Base-by-base conservation (phyloP, 2,888 invertebrate species). In the Diaphora mendica region DNA sequence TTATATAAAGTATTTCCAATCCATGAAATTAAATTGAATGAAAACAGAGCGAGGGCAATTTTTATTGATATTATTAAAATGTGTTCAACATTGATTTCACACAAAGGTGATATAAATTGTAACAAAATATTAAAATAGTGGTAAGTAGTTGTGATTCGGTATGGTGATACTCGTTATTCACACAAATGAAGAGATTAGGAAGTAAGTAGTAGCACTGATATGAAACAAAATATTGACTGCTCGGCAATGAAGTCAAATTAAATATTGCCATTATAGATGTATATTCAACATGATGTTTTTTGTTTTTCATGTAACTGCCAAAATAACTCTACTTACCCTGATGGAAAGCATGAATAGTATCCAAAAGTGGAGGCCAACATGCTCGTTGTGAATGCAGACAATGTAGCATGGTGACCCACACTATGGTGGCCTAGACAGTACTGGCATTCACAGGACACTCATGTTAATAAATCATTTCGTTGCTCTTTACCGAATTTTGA, bases 1-100 rank as follows among this genome's bases (percentile, higher is more conserved):
- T 4, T 5, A 69, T 35, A 35, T 35, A 35, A 35, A 35, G 3
- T 5, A 69, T 35, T 39, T 26, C n/a, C 20, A 23, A 33, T 20
- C 71, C 74, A 68, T 76, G 78, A 76, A 80, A 83, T 83, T 30
- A 44, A 74, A 78, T 77, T 70, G 55, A 51, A 51, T 48, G 13
- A 73, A 71, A 72, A 62, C 73, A 77, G 64, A 26, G 42, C 51
- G 8, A 26, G n/a, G 23, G 59, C 62, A 69, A 70, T 65, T 64
- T 51, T 8, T 71, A 7, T 26, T 26, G 70, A 74, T 64, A 13
- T 4, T 64, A 26, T n/a, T 59, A 20, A 20, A 42, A 55, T 39
- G 62, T 74, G 74, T 72, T 64, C 44, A 71, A 42, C 72, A 76
- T 78, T 68, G 75, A 83, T 78, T 83, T 72, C 20, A 71, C 59